phyloP scores from a whole-genome alignment of 2,797 vertebrate genomes.

The Ceryle rudis region DNA sequence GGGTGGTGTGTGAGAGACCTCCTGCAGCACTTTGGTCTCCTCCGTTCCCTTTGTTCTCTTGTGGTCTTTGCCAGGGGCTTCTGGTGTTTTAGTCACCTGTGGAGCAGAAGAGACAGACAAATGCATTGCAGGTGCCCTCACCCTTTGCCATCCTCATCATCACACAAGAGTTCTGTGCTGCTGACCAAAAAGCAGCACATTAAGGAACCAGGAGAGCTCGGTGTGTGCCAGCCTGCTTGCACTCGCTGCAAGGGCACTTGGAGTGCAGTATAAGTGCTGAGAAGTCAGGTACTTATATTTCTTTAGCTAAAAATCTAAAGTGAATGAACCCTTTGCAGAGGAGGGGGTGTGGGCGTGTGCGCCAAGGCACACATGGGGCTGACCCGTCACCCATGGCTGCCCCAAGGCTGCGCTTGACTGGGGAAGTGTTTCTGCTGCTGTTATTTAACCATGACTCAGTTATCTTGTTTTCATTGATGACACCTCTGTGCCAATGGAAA shows the following conservation, averaged over 20 bases:
- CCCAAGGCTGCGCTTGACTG: background rate
- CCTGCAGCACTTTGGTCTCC: background rate
- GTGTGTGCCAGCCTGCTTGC: background rate
- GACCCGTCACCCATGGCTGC: background rate
- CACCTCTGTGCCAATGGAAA: slow-evolving; percentile 13
- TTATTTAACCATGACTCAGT: slow-evolving; percentile 54
- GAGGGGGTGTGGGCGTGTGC: background rate
- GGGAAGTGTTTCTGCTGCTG: background rate
- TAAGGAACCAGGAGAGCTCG: background rate
- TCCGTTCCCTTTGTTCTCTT: background rate
- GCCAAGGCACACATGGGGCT: rapidly evolving
- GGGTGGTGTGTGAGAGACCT: rapidly evolving
- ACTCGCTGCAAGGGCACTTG: rapidly evolving
- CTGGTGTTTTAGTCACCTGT: background rate
- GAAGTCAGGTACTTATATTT: background rate
- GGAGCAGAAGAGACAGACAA: background rate
- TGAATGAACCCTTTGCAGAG: background rate
- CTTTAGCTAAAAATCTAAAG: background rate
- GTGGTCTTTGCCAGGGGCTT: background rate
- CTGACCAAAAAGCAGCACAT: background rate
- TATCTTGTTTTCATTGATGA: slow-evolving; percentile 6
- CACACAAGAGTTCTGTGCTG: rapidly evolving
- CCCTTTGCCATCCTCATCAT: rapidly evolving
- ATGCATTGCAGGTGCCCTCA: rapidly evolving
- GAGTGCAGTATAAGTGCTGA: rapidly evolving